Evolutionary conservation across 2,797 vertebrate genomes (phyloP).

Genomic region (Gorsachius magnificus): DNA sequence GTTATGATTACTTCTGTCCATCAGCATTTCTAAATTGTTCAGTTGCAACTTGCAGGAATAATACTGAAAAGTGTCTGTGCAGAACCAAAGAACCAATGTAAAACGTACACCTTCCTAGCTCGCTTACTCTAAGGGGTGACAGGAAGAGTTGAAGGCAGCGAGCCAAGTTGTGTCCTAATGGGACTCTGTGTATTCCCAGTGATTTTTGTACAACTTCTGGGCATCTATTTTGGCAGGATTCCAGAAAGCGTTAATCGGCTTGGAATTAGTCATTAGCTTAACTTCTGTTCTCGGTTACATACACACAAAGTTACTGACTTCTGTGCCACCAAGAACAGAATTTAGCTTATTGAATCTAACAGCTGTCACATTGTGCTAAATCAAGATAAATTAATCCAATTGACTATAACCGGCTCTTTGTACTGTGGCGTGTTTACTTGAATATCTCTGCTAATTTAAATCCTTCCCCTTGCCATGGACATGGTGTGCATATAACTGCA

Average conservation of each 20-base stretch:
- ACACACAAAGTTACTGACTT: conserved; percentile 23
- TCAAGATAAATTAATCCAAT: conserved; percentile 53
- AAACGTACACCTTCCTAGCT: background rate
- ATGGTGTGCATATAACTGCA: background rate
- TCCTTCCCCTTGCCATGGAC: background rate
- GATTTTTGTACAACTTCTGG: background rate
- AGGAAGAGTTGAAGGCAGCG: background rate
- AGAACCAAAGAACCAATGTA: background rate
- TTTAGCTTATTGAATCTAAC: conserved; percentile 38
- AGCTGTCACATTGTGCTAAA: conserved; percentile 53
- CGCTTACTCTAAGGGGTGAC: rapidly evolving
- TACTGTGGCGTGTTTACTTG: conserved; percentile 29
- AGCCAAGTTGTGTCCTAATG: background rate
- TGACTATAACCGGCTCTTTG: conserved; percentile 42
- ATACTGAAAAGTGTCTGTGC: background rate
- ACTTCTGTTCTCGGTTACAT: conserved; percentile 37
- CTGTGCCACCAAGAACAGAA: conserved; percentile 10
- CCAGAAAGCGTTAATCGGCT: conserved; percentile 38
- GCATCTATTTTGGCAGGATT: background rate
- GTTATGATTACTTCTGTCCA: background rate
- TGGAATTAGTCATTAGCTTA: conserved; percentile 39
- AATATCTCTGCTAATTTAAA: conserved; percentile 30
- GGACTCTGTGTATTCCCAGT: background rate
- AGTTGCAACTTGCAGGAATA: background rate
- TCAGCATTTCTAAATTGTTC: background rate